phyloP scores from a whole-genome alignment of 2,113 vertebrate genomes.

The Serilophus lunatus region DNA sequence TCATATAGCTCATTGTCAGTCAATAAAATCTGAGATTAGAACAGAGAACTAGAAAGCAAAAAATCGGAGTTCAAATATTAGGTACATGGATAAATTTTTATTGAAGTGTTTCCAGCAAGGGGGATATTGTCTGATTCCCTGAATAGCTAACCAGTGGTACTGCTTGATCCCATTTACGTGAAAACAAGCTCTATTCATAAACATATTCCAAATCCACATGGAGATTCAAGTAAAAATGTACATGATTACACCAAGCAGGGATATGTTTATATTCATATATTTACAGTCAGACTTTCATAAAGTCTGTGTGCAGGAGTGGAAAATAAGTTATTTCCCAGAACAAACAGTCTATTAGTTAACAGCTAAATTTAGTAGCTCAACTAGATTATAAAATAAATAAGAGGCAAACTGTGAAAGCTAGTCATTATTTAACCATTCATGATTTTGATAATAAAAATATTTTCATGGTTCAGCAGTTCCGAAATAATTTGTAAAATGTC shows the following conservation, averaged over 20 bases:
- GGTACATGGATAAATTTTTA: constrained; percentile 70
- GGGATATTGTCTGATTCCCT: constrained; percentile 73
- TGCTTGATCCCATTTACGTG: constrained; percentile 77
- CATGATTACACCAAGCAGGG: constrained; percentile 67
- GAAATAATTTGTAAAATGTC: constrained; percentile 70
- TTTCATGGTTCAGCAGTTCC: constrained; percentile 67
- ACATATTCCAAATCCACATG: constrained; percentile 70
- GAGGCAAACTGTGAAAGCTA: constrained; percentile 62
- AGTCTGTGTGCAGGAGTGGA: constrained; percentile 56
- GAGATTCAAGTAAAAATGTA: constrained; percentile 71
- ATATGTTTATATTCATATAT: constrained; percentile 78
- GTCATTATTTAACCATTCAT: constrained; percentile 67
- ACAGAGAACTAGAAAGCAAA: constrained; percentile 46
- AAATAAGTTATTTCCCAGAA: constrained; percentile 72
- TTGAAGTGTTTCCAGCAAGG: constrained; percentile 66
- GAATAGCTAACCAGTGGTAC: constrained; percentile 72
- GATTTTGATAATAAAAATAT: constrained; percentile 71
- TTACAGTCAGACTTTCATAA: constrained; percentile 73
- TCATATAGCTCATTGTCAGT: constrained; percentile 48
- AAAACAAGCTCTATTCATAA: constrained; percentile 77
- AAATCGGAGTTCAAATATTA: constrained; percentile 67
- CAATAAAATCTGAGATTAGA: constrained; percentile 64
- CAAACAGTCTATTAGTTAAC: constrained; percentile 66
- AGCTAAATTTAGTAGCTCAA: constrained; percentile 70
- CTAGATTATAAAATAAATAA: constrained; percentile 74